phyloP scores from a whole-genome alignment of 2,888 invertebrate species.

The Andrena haemorrhoa region DNA sequence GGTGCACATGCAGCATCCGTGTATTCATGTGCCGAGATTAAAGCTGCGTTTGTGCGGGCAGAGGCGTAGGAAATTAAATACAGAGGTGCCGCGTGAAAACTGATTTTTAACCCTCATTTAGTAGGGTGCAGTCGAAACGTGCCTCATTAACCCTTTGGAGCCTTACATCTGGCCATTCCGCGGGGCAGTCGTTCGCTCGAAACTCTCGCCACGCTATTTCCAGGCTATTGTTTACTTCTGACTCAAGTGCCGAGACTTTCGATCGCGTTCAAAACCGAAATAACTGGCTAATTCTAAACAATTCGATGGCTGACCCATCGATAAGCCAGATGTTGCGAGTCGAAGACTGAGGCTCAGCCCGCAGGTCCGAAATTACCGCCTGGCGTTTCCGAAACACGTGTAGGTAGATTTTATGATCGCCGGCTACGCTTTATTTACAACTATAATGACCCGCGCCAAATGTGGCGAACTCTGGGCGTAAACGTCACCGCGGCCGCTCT shows the following conservation, averaged over 20 bases:
- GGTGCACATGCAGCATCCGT: constrained; percentile 20
- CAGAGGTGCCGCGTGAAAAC: constrained; percentile 1
- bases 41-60: constrained; percentile 34
- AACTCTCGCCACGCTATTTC: background rate
- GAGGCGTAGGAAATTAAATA: constrained; percentile 32
- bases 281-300: constrained; percentile 16
- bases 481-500: constrained; percentile 8
- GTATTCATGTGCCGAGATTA: constrained; percentile 50
- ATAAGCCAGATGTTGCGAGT: constrained; percentile 47
- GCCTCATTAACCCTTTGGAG: background rate
- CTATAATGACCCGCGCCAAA: constrained; percentile 39
- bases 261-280: background rate
- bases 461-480: constrained; percentile 11
- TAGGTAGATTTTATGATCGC: constrained; percentile 54
- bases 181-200: background rate
- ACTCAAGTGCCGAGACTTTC: background rate
- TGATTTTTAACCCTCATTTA: constrained; percentile 1
- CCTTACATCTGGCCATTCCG: background rate
- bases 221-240: background rate
- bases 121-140: background rate
- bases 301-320: constrained; percentile 10
- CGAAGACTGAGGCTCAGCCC: constrained; percentile 40
- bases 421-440: constrained; percentile 46
- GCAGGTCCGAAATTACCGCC: constrained; percentile 68
- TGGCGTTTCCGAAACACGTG: constrained; percentile 52